Evolutionary conservation across 2,797 vertebrate genomes (phyloP).

Genomic region (Anolis apletophallus): DNA sequence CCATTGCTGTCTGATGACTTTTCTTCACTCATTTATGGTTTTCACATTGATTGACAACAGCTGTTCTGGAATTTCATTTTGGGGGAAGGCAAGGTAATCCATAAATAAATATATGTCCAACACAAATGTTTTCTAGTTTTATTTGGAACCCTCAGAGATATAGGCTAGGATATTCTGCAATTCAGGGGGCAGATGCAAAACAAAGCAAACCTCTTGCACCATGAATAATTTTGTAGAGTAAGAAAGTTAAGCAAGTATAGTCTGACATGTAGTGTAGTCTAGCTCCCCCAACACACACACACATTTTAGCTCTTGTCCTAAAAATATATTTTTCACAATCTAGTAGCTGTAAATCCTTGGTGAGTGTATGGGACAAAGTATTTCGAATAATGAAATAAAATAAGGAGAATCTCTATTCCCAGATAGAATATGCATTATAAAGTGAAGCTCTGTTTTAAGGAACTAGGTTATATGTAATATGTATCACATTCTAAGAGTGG

Average conservation of each 20-base stretch:
- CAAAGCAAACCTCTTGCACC: not conserved
- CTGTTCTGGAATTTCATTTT: too few relatives aligned
- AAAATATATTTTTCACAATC: not conserved
- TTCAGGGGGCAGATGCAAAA: not conserved
- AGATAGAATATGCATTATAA: not conserved
- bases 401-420: not conserved
- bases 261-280: too few relatives aligned
- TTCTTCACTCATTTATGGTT: not conserved
- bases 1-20: not conserved
- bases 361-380: not conserved
- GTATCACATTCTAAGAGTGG: not conserved
- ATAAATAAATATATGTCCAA: not conserved
- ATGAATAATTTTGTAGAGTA: not conserved
- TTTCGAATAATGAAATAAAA: not conserved
- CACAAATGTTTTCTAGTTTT: not conserved
- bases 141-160: not conserved
- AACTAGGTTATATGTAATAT: not conserved
- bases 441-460: not conserved
- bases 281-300: too few relatives aligned
- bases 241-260: not conserved
- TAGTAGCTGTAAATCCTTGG: not conserved
- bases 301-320: too few relatives aligned
- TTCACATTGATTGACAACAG: not conserved
- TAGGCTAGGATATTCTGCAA: not conserved
- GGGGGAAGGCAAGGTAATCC: too few relatives aligned